Evolutionary conservation across 2,888 invertebrate species (phyloP).

Genomic region (Orchestes rusci): DNA sequence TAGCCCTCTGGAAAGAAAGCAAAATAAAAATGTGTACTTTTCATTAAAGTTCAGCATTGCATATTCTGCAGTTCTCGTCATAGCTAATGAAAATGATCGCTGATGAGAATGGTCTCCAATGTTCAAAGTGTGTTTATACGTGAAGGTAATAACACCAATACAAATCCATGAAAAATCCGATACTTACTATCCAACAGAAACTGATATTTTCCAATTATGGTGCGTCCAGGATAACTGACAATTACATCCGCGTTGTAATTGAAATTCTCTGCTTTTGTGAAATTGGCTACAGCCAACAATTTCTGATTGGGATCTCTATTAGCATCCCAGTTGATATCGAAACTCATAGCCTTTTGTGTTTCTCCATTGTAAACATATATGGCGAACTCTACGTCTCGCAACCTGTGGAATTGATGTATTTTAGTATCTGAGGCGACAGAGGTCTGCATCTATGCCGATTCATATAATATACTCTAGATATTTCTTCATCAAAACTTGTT

Average conservation of each 20-base stretch:
- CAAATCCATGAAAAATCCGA: background rate
- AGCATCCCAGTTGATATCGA: conserved; percentile 79
- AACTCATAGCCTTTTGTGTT: conserved; percentile 57
- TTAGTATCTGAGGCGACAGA: too few species aligned
- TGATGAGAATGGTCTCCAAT: too few species aligned
- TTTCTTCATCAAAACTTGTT: too few species aligned
- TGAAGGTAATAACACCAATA: too few species aligned
- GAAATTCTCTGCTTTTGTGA: conserved; percentile 53
- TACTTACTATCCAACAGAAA: conserved; percentile 50
- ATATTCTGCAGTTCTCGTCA: too few species aligned
- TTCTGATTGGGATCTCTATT: conserved; percentile 75
- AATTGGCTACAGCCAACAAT: conserved; percentile 54
- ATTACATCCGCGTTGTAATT: conserved; percentile 58
- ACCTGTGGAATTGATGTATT: conserved; percentile 50
- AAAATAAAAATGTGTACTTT: conserved; percentile 2
- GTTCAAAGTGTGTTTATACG: too few species aligned
- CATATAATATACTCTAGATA: too few species aligned
- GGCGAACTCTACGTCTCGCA: conserved; percentile 66
- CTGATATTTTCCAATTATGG: conserved; percentile 61
- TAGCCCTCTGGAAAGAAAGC: conserved; percentile 37
- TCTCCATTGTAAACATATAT: conserved; percentile 55
- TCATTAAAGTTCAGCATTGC: too few species aligned
- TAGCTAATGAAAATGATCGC: too few species aligned
- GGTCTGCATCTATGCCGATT: too few species aligned
- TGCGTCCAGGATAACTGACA: conserved; percentile 68